phyloP scores from a whole-genome alignment of 2,888 invertebrate genomes.

The Hecatera dysodea region DNA sequence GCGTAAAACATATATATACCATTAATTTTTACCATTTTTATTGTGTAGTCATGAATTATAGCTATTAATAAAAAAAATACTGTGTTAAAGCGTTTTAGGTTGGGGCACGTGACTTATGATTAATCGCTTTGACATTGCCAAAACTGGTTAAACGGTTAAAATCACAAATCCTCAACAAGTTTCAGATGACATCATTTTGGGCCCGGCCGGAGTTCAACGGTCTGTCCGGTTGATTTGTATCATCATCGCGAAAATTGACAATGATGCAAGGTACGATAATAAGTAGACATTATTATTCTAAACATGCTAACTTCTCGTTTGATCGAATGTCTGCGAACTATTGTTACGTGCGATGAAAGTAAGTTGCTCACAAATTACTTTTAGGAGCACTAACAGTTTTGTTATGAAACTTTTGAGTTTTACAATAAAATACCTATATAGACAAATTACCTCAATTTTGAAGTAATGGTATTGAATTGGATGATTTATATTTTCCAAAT shows the following conservation, averaged over 20 bases:
- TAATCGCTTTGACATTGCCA: constrained; percentile 50
- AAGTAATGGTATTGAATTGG: background rate
- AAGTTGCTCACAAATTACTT: constrained; percentile 38
- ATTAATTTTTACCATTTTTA: background rate
- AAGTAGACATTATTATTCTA: constrained; percentile 45
- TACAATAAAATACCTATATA: background rate
- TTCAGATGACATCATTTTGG: constrained; percentile 61
- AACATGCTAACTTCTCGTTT: constrained; percentile 38
- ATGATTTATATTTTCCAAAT: background rate
- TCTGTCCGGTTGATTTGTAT: constrained; percentile 38
- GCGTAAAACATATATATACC: background rate
- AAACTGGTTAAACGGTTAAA: constrained; percentile 54
- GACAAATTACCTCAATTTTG: constrained; percentile 2
- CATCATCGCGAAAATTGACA: constrained; percentile 46
- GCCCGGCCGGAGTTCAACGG: constrained; percentile 54
- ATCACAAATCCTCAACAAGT: constrained; percentile 40
- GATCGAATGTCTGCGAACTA: constrained; percentile 13
- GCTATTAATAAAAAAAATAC: background rate
- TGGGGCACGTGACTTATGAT: constrained; percentile 7
- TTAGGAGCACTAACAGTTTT: constrained; percentile 29
- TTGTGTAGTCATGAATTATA: background rate
- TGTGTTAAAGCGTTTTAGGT: constrained; percentile 10
- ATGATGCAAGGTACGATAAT: constrained; percentile 46
- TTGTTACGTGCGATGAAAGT: constrained; percentile 30
- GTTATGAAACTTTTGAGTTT: constrained; percentile 6